phyloP scores from a whole-genome alignment of 2,113 vertebrate genomes.

The Cyanistes caeruleus region DNA sequence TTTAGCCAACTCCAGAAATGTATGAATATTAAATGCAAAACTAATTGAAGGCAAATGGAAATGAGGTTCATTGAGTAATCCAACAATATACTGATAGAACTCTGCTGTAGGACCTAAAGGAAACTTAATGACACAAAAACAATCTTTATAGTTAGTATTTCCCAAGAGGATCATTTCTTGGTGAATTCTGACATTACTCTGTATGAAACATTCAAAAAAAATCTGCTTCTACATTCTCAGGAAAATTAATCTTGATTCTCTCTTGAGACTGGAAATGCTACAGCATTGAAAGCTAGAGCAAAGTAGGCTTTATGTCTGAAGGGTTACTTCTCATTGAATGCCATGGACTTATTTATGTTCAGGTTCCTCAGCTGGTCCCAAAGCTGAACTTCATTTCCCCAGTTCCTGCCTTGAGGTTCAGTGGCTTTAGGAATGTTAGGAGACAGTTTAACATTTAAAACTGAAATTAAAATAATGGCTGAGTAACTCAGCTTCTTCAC shows the following conservation, averaged over 20 bases:
- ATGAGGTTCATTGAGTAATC: background rate
- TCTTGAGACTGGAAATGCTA: background rate
- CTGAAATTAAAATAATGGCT: background rate
- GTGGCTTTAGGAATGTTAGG: background rate
- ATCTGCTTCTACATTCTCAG: background rate
- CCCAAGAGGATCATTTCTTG: background rate
- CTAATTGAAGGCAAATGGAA: background rate
- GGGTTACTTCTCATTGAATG: background rate
- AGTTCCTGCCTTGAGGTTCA: background rate
- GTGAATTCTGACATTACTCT: background rate
- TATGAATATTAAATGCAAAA: background rate
- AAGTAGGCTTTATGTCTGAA: background rate
- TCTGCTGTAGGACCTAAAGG: background rate
- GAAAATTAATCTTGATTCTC: background rate
- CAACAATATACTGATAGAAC: background rate
- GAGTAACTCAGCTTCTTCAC: background rate
- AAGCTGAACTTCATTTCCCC: background rate
- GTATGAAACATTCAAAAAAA: background rate
- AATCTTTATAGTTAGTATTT: background rate
- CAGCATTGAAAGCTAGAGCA: background rate
- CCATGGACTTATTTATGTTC: background rate
- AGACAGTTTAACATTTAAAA: background rate
- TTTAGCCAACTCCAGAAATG: background rate
- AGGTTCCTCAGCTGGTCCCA: background rate
- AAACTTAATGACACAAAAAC: background rate